These are phyloP conservation scores for Echeneis naucrates DNA, from an alignment of 2,797 vertebrate genomes.

Conservation along the genomic window DNA sequence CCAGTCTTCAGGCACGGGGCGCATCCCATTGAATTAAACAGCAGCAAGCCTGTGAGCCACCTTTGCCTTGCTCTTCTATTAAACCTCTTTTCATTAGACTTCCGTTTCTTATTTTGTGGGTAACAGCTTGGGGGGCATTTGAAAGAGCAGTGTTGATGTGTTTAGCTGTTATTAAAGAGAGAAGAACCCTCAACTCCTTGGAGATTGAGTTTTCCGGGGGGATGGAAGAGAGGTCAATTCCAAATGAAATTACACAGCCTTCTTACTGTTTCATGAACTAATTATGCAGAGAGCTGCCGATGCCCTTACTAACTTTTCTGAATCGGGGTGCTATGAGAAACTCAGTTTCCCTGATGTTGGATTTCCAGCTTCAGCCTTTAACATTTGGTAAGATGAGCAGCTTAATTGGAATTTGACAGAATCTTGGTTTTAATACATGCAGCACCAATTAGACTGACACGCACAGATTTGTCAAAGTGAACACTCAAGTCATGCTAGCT, in stretches of 20 bases:
- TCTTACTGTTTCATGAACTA: constrained; percentile 72
- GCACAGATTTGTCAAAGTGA: constrained; percentile 19
- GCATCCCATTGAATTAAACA: constrained; percentile 82
- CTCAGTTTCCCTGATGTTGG: constrained; percentile 19
- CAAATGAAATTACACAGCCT: constrained; percentile 76
- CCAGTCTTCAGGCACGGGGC: constrained; percentile 74
- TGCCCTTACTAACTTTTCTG: constrained; percentile 57
- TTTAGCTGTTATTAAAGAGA: constrained; percentile 79
- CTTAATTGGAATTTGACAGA: constrained; percentile 45
- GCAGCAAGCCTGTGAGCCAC: constrained; percentile 77
- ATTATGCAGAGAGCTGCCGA: constrained; percentile 64
- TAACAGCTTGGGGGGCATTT: constrained; percentile 67
- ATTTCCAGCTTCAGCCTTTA: constrained; percentile 24
- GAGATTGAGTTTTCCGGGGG: constrained; percentile 77
- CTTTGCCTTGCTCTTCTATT: constrained; percentile 79
- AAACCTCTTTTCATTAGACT: constrained; percentile 85
- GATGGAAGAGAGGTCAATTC: constrained; percentile 71
- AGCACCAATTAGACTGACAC: constrained; percentile 28
- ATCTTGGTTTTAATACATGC: constrained; percentile 24
- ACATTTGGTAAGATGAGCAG: constrained; percentile 35
- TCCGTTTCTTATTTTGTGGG: constrained; percentile 78
- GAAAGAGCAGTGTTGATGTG: constrained; percentile 74
- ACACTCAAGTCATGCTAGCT: neutral
- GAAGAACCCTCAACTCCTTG: constrained; percentile 70
- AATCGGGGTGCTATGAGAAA: constrained; percentile 33